phyloP scores from a whole-genome alignment of 2,797 vertebrate genomes.

The Todus mexicanus region DNA sequence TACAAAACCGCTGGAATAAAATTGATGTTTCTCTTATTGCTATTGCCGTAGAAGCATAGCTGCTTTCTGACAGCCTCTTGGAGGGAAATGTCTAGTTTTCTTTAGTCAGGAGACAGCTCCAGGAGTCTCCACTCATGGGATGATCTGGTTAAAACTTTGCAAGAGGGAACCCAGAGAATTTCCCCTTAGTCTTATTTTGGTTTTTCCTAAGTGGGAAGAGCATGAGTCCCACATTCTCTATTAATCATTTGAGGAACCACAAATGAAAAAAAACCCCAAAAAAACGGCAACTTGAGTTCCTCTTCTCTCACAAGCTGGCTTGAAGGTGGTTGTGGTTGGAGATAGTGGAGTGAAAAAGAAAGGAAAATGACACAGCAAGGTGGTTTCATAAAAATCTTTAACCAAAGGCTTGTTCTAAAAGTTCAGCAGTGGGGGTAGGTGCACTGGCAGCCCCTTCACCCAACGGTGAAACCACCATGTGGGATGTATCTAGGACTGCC shows the following conservation, averaged over 20 bases:
- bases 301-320: background rate
- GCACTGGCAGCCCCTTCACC: background rate
- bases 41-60: background rate
- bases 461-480: background rate
- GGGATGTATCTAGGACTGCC: background rate
- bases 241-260: slow-evolving; percentile 46
- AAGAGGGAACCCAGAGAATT: slow-evolving; percentile 5
- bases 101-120: background rate
- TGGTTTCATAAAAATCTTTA: background rate
- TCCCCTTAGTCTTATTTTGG: background rate
- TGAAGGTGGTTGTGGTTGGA: background rate
- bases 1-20: background rate
- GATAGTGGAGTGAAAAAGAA: background rate
- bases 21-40: background rate
- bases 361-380: background rate
- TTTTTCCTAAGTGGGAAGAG: slow-evolving; percentile 24
- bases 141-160: background rate
- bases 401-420: accelerated
- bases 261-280: slow-evolving; percentile 35
- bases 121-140: background rate
- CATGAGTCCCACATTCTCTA: slow-evolving; percentile 18
- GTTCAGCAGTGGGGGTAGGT: background rate
- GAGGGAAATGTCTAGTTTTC: background rate
- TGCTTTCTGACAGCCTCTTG: background rate
- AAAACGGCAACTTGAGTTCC: slow-evolving; percentile 2